phyloP scores from a whole-genome alignment of 2,797 vertebrate genomes.

The Danio kyathit region DNA sequence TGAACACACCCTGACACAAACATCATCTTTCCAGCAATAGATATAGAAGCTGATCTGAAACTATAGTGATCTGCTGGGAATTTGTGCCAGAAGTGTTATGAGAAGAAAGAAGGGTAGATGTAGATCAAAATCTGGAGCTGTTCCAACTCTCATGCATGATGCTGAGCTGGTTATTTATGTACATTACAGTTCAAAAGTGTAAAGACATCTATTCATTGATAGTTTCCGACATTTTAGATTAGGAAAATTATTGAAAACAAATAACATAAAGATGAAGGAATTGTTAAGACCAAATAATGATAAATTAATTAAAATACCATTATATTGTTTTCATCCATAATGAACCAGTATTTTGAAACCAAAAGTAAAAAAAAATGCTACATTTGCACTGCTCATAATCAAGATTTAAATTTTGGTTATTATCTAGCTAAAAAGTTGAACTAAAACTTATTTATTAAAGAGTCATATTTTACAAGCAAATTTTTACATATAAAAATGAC shows the following conservation, averaged over 20 bases:
- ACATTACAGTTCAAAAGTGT: background rate
- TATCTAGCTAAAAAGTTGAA: background rate
- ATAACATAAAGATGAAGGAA: background rate
- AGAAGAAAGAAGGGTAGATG: background rate
- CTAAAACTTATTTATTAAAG: no score
- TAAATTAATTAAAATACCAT: background rate
- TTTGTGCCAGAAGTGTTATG: background rate
- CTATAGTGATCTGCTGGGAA: background rate
- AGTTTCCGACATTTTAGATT: background rate
- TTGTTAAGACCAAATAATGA: background rate
- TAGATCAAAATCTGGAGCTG: background rate
- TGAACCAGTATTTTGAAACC: background rate
- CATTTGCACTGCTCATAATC: background rate
- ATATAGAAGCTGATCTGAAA: slow-evolving; percentile 19
- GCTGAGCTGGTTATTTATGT: background rate
- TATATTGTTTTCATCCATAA: background rate
- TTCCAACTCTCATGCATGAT: background rate
- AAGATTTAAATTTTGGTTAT: background rate
- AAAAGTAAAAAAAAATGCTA: no score
- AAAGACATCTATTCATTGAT: background rate
- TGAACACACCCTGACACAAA: background rate
- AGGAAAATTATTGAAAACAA: background rate
- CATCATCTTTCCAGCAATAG: background rate
- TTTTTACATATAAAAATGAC: background rate
- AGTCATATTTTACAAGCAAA: background rate